A percentile compares a stretch with the other conserved stretches of the same genome.
phyloP scores from a whole-genome alignment of 92 coral and sea anemone species.

The Scolanthus callimorphus region DNA sequence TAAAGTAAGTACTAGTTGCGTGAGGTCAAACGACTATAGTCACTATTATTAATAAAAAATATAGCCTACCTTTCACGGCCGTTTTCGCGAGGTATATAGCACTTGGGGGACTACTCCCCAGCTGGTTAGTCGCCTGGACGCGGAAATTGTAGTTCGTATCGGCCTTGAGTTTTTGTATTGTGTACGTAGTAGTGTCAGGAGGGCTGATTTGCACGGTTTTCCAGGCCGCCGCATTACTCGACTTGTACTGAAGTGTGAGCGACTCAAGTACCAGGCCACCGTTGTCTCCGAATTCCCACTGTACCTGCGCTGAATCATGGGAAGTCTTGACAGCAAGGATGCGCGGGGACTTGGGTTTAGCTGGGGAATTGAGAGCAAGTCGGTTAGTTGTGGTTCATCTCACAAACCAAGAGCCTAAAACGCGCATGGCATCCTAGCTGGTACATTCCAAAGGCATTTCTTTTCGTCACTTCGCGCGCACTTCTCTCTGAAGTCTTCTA shows the following conservation, averaged over 20 bases:
- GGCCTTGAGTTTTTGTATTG: conserved; percentile 62
- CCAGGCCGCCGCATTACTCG: conserved; percentile 43
- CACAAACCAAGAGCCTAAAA: not conserved
- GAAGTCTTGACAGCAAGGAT: conserved; percentile 55
- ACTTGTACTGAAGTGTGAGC: conserved; percentile 72
- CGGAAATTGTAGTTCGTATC: conserved; percentile 83
- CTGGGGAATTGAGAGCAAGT: conserved; percentile 19
- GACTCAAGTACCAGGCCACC: conserved; percentile 77
- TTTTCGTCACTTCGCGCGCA: not conserved
- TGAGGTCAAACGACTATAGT: too few species aligned
- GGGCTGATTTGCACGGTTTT: conserved; percentile 56
- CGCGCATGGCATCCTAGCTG: not conserved
- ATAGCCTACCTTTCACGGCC: conserved; percentile 44
- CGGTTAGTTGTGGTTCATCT: too few species aligned
- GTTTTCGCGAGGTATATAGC: conserved; percentile 51
- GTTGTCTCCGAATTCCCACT: conserved; percentile 72
- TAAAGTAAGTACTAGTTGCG: too few species aligned
- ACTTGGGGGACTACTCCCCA: conserved; percentile 79
- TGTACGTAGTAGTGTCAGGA: conserved; percentile 55
- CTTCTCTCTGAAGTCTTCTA: not conserved
- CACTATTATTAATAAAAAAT: too few species aligned
- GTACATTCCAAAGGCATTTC: not conserved
- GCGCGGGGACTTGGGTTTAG: conserved; percentile 71
- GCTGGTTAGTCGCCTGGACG: conserved; percentile 66
- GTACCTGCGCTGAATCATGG: conserved; percentile 36